Percentiles rank a stretch among this genome's conserved stretches.
Conservation (phyloP, 37 sponge, comb jelly and placozoan species). For the Chondrilla cf. caribensis region DNA sequence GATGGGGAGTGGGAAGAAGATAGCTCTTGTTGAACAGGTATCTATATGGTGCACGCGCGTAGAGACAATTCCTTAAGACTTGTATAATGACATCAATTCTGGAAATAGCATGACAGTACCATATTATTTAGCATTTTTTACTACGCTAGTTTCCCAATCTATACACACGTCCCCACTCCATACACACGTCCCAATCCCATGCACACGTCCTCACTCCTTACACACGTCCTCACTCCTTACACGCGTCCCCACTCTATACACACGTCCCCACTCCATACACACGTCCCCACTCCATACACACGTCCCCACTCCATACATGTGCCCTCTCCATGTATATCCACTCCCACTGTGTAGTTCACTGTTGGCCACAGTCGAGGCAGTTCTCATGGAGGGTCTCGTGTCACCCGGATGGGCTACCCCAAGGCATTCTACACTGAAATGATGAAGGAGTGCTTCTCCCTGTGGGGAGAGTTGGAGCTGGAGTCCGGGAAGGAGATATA, state of each 20-base stretch:
- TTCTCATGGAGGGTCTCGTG: constrained; percentile 79
- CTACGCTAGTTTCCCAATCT: not conserved
- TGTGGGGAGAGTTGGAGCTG: constrained; percentile 75
- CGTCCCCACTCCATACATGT: too few relatives aligned
- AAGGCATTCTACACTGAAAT: constrained; percentile 54
- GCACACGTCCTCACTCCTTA: too few relatives aligned
- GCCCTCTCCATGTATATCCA: not conserved
- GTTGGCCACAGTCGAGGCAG: constrained; percentile 81
- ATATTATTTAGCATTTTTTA: too few relatives aligned
- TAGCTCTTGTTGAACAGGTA: constrained; percentile 80
- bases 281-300: too few relatives aligned
- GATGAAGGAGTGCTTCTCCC: constrained; percentile 72
- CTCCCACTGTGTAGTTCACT: constrained; percentile 49
- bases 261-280: too few relatives aligned
- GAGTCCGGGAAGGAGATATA: constrained; percentile 52
- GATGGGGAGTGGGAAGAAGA: constrained; percentile 29
- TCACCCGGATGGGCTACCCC: constrained; percentile 64
- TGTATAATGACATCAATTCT: too few relatives aligned
- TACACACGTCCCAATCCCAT: too few relatives aligned
- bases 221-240: too few relatives aligned
- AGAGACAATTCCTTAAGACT: too few relatives aligned
- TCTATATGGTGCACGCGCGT: not conserved
- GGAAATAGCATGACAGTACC: too few relatives aligned
- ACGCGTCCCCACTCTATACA: too few relatives aligned
- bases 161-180: too few relatives aligned